Evolutionary conservation across 2,113 vertebrate species (phyloP), one percentile per base, ranked within the genome.

Genomic region (Psammodynastes pulverulentus): DNA sequence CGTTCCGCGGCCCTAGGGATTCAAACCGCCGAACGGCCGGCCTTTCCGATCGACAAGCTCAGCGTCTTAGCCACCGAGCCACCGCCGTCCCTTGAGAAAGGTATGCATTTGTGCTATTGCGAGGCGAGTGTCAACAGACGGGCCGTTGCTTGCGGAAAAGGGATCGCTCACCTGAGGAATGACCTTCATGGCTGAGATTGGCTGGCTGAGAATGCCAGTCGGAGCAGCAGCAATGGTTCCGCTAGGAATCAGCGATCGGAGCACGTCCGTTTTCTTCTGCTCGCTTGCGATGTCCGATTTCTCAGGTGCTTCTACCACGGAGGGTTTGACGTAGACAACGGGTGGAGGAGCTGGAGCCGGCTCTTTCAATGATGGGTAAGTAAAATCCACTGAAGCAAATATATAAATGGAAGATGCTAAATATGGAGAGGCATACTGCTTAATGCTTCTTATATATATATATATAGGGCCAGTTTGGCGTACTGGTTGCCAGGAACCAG

Each of bases 351-450:
- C 39, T 94, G 97, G 94, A 67, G 96, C 92, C 90, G 98, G 97
- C 91, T 99, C 99, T 96, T 99, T 99, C 91, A 99, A 97, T 26
- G 98, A 98, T 1, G 99, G 99, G 87, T 99, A 99, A 52, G 98
- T 99, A 94, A 99, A 99, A 96, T 99, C 98, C 97, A 99, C 99
- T 99, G 94, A 85, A 96, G 90, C 23, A 49, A 91, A 1, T 39
- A 51, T 84, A 96, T 95, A 94, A 46, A 87, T 39, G 67, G 67
- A 79, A 79, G 67, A 79, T 19, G 17, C 34, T 79, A 79, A 19
- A 2, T 34, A 8, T 72, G 34, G 39, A 39, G 17, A 79, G 67
- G 67, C 34, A 9, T 39, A 79, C n/a, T 79, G 34, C 67, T 79
- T 8, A 21, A 79, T 1, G 39, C 4, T 79, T 21, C 34, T 79